Base-by-base conservation (phyloP, 2,113 vertebrate genomes). In the Dendropsophus ebraccatus region DNA sequence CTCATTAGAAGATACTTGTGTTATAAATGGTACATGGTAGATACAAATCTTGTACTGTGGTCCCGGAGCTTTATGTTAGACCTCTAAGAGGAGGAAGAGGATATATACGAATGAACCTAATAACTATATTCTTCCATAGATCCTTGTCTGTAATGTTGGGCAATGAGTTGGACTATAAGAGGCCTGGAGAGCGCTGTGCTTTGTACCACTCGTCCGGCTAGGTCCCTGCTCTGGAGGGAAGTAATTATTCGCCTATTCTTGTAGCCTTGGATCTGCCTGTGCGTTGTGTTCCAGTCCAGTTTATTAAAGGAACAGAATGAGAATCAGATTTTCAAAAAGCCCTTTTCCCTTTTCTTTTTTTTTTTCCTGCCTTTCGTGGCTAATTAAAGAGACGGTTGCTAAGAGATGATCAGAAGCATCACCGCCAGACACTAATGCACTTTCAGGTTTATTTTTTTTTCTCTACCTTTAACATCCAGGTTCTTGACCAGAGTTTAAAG, bases 301-400 rank as follows among this genome's bases (percentile, higher is more conserved):
- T 87, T 76, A 83, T 88, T 81, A 87, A 83, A 35, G 41, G 25
- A 88, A 77, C 14, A 81, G 2, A 82, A 37, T 12, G 1, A 28
- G 60, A 47, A 1, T 50, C 41, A 23, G 52, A 35, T 87, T 88
- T 88, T 89, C 84, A 67, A 85, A 91, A 86, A 88, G 77, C 83
- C 32, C 83, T 81, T 90, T 88, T 58, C 41, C 8, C 41, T 3
- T 3, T 60, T 25, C n/a, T 90, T 89, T 89, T 88, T 77, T 54
- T 88, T 91, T 32, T 91, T 89, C 70, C 74, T 89, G 91, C 87
- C 79, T 90, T 90, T 87, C 88, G 81, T 89, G 87, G 87, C 89
- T 94, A 93, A 92, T 94, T 93, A 92, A 93, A 90, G 90, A 94
- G 88, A 65, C 73, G 87, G 92, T 93, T 94, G 94, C 93, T 95